phyloP scores from a whole-genome alignment of 2,797 vertebrate species.

The Labroides dimidiatus region DNA sequence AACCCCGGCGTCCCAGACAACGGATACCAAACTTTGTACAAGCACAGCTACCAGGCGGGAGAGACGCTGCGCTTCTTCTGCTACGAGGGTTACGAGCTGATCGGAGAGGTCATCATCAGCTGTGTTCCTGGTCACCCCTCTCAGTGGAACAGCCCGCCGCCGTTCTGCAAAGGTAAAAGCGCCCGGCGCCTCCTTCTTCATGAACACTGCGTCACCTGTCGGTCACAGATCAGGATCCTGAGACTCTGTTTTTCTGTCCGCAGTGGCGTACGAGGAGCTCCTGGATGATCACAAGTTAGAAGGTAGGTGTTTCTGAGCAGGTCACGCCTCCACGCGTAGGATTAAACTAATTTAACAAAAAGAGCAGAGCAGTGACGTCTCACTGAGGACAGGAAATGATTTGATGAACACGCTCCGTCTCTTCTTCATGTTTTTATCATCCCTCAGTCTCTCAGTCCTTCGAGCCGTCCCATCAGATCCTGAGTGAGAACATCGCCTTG shows the following conservation, averaged over 20 bases:
- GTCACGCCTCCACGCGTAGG: not conserved
- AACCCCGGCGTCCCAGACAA: conserved; percentile 95
- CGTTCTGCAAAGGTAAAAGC: conserved; percentile 91
- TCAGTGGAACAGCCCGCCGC: conserved; percentile 93
- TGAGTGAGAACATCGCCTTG: conserved; percentile 93
- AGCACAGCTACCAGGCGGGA: conserved; percentile 94
- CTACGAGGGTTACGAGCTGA: conserved; percentile 93
- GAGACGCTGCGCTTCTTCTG: conserved; percentile 95
- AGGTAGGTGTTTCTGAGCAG: conserved; percentile 74
- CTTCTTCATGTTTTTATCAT: not conserved
- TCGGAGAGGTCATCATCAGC: conserved; percentile 93
- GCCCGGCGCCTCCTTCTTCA: not conserved
- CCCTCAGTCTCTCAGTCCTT: conserved; percentile 90
- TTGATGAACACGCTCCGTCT: no score
- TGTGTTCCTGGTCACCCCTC: conserved; percentile 93
- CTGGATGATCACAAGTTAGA: conserved; percentile 92
- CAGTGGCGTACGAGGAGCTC: conserved; percentile 93
- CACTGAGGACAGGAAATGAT: no score
- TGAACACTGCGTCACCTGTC: not conserved
- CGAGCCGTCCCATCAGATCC: conserved; percentile 91
- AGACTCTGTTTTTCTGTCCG: conserved; percentile 43
- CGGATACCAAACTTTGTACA: conserved; percentile 94
- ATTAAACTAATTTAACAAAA: conserved; percentile 4
- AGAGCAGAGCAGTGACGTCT: no score
- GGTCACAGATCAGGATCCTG: no score